A percentile compares a stretch with the other conserved stretches of the same genome.
Evolutionary conservation across 2,113 vertebrate species (phyloP).

Genomic region (Periophthalmus modestus): DNA sequence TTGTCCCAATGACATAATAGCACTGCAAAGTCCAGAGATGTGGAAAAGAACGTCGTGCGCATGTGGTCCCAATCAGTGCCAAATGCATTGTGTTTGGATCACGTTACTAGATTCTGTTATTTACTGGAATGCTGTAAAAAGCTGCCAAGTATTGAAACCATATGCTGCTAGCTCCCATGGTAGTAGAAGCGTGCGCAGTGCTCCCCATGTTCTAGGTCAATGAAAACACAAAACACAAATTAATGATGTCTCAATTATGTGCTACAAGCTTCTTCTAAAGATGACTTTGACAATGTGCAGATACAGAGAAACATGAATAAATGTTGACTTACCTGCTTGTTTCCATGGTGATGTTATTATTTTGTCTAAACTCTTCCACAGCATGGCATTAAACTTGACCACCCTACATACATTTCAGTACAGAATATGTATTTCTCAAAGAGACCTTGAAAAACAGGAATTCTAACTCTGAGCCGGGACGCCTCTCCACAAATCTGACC

Average conservation of each 20-base stretch:
- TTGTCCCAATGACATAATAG: slow-evolving; percentile 19
- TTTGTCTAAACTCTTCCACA: not conserved
- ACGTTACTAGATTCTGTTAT: slow-evolving; percentile 18
- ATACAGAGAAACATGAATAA: not conserved
- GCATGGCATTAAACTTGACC: not conserved
- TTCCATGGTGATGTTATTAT: not conserved
- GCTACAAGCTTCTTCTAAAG: not conserved
- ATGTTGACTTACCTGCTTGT: not conserved
- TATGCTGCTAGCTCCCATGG: slow-evolving; percentile 31
- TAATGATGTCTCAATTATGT: slow-evolving; percentile 25
- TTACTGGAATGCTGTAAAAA: slow-evolving; percentile 27
- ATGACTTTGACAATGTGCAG: not conserved
- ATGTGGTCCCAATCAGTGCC: slow-evolving; percentile 56
- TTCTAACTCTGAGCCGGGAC: too few relatives aligned
- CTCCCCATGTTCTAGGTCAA: slow-evolving; percentile 26
- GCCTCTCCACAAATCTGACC: too few relatives aligned
- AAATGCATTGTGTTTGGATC: slow-evolving; percentile 26
- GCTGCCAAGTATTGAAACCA: slow-evolving; percentile 53
- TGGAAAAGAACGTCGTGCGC: slow-evolving; percentile 18
- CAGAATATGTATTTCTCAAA: too few relatives aligned
- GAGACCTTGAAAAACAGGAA: too few relatives aligned
- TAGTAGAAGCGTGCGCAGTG: slow-evolving; percentile 4
- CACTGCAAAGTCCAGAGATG: slow-evolving; percentile 20
- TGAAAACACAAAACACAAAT: slow-evolving; percentile 22
- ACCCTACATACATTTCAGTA: too few relatives aligned